Evolutionary conservation across 2,888 invertebrate species (phyloP).

Genomic region (Tinea trinotella): DNA sequence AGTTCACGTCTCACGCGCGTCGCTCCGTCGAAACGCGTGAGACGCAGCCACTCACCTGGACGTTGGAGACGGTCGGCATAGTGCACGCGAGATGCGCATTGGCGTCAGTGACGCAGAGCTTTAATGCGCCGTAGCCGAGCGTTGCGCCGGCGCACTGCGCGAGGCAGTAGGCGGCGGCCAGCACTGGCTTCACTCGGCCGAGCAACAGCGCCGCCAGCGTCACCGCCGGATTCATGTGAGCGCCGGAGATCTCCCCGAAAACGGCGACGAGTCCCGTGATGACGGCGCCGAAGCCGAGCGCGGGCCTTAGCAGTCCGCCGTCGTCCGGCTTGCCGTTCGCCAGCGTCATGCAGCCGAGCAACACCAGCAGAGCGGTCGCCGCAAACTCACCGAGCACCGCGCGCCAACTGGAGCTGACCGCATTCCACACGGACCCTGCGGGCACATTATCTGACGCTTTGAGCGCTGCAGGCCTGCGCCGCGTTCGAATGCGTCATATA

Average conservation of each 20-base stretch:
- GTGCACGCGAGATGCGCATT: constrained; percentile 18
- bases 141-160: constrained; percentile 43
- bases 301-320: constrained; percentile 39
- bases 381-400: constrained; percentile 68
- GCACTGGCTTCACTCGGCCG: constrained; percentile 58
- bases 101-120: too few relatives aligned
- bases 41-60: constrained; percentile 19
- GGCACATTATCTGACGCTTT: neutral
- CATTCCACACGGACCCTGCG: neutral
- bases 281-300: constrained; percentile 50
- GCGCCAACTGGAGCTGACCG: constrained; percentile 43
- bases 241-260: constrained; percentile 82
- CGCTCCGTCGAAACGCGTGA: constrained; percentile 11
- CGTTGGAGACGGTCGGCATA: constrained; percentile 19
- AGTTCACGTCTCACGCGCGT: constrained; percentile 25
- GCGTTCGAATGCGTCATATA: neutral
- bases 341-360: constrained; percentile 78
- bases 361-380: constrained; percentile 78
- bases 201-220: constrained; percentile 76
- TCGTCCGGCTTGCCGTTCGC: constrained; percentile 53
- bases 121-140: constrained; percentile 41
- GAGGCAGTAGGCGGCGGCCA: constrained; percentile 52
- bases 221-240: constrained; percentile 85
- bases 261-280: constrained; percentile 36
- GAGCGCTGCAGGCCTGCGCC: neutral